Evolutionary conservation across 1,140 invertebrate genomes (phyloP), one percentile per base, ranked within the genome.

Genomic region (Leptestheria dahalacensis): DNA sequence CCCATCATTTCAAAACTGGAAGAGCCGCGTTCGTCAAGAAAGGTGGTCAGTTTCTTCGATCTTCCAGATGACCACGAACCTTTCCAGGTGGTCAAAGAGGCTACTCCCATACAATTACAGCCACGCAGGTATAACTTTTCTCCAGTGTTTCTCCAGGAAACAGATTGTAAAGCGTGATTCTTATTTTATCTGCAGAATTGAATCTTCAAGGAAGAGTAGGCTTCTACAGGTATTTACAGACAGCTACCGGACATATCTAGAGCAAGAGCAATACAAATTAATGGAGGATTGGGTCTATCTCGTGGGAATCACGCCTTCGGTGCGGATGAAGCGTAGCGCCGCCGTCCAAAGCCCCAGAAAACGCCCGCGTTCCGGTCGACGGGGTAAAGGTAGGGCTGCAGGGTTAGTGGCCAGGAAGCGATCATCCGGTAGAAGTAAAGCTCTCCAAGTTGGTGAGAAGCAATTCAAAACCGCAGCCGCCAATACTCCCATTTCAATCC

Each of bases 21-120:
- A n/a, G 26, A 52, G 1, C 20, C 53, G 6, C 21, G 26, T n/a
- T 55, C 53, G 18, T 26, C 18, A 3, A 15, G 49, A 12, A 28
- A 20, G 12, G 21, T 50, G 24, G 21, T 60, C 48, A 60, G 15
- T 12, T 28, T 60, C n/a, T 60, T 60, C 24, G 58, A 60, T 29
- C 28, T 52, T 4, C 58, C 58, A 20, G 51, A 60, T 15, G 15
- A 6, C 6, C 33, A 41, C 15, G 33, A 41, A 41, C 33, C 33
- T 9, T 41, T 41, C 33, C 6, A 41, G 6, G n/a, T n/a, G n/a
- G n/a, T 15, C 33, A 41, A 41, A 41, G 6, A 41, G 6, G 33
- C 33, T 15, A 41, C 6, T 41, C 6, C 6, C 33, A 41, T 6
- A 41, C 6, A 41, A 41, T 9, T 15, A 15, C 6, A 41, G 33